Percentiles rank a stretch among this genome's conserved stretches.
These are phyloP conservation scores for Ommatoiulus sabulosus DNA, from an alignment of 2,888 invertebrate species.

Conservation along the genomic window DNA sequence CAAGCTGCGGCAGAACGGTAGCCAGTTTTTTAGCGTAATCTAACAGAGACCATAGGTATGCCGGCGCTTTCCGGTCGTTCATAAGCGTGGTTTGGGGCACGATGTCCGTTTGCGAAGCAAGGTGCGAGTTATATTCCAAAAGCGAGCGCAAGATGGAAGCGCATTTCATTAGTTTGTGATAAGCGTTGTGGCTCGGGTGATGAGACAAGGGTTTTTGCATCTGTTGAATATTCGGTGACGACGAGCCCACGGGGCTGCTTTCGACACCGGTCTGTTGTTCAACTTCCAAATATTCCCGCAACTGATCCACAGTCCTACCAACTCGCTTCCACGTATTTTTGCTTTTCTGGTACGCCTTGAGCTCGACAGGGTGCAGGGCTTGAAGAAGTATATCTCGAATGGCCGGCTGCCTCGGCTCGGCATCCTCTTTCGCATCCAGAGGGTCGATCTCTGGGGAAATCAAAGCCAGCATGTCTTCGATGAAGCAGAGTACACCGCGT, in stretches of 20 bases:
- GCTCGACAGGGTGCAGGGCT: background rate
- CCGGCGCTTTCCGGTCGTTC: constrained; percentile 16
- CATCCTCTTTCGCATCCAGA: background rate
- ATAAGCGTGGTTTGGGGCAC: background rate
- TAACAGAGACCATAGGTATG: constrained; percentile 47
- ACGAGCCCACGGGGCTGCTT: background rate
- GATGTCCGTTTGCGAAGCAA: background rate
- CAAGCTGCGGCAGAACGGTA: constrained; percentile 32
- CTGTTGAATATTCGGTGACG: background rate
- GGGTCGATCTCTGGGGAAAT: background rate
- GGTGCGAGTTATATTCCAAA: background rate
- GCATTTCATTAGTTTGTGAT: constrained; percentile 15
- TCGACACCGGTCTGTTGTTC: background rate
- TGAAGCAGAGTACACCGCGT: constrained; percentile 21
- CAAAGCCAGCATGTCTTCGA: constrained; percentile 32
- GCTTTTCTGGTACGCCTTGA: background rate
- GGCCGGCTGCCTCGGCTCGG: background rate
- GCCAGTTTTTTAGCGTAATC: constrained; percentile 50
- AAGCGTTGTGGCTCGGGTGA: constrained; percentile 15
- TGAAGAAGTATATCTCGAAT: constrained; percentile 49
- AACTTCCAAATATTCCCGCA: background rate
- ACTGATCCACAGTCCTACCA: background rate
- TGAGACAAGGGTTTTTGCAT: background rate
- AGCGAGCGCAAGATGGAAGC: background rate
- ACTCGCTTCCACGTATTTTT: constrained; percentile 42